Base-by-base conservation (phyloP, 2,888 invertebrate genomes). In the Elysia crispata region DNA sequence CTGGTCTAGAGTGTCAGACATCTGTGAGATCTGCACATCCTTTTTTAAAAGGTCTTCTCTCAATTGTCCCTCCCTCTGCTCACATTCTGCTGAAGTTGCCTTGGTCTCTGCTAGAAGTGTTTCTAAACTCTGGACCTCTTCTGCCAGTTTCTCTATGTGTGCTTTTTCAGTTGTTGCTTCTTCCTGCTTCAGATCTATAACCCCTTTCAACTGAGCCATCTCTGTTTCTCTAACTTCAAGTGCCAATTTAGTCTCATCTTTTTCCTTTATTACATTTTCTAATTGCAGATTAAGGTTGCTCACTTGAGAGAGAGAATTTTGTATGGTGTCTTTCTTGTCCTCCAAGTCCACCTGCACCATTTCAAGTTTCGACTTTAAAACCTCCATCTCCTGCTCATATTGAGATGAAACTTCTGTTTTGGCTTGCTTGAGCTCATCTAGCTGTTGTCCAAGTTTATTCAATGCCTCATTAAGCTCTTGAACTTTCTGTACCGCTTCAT, bases 271-370 rank as follows among this genome's bases (percentile, higher is more conserved):
- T 18, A 70, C 11, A 62, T 60, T 41, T 20, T 60, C 64, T 49
- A 62, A 5, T 30, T 49, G 30, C 8, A 13, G 41, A 18, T 78
- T n/a, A 23, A 64, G 57, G 41, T 78, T 72, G 64, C 28, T 57
- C 60, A 80, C 41, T 57, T 80, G 60, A 5, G 23, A 31, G 15
- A 30, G 60, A 5, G 73, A 25, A 8, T 64, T 54, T 28, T 67
- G 31, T 20, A 77, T 28, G 23, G 69, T 73, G 13, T 69, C 66
- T 25, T 82, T 78, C 30, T 77, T 82, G 33, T 57, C 70, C 70
- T 81, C 80, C 18, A 82, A 33, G 50, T 80, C 76, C 75, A 67
- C 76, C 73, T 78, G 67, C 13, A 28, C 0, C 28, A 75, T 76
- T 11, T 80, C 82, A 62, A 82, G 73, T 31, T 80, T 67, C n/a